Evolutionary conservation across 2,888 invertebrate genomes (phyloP).

Genomic region (Agrotis ipsilon): DNA sequence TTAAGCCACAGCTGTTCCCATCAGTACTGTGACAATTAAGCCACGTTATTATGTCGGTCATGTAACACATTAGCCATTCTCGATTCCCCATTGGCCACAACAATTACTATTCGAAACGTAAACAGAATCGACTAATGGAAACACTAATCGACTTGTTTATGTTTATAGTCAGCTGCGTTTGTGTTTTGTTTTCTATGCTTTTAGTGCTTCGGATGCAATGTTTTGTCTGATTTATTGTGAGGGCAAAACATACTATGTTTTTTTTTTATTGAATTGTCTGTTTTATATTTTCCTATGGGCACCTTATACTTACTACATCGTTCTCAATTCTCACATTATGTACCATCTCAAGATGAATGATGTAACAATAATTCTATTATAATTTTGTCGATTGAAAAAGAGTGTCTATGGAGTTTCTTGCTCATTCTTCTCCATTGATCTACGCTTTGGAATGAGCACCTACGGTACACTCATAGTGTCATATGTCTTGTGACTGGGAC

Average conservation of each 20-base stretch:
- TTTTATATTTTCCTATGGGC: too few species aligned
- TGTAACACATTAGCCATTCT: constrained; percentile 59
- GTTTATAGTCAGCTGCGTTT: constrained; percentile 41
- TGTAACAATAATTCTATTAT: too few species aligned
- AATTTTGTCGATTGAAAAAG: too few species aligned
- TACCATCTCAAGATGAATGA: too few species aligned
- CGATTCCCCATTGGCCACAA: constrained; percentile 48
- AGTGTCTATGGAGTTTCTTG: too few species aligned
- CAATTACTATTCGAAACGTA: constrained; percentile 54
- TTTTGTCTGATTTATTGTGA: background rate
- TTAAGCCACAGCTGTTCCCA: constrained; percentile 21
- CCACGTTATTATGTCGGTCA: constrained; percentile 56
- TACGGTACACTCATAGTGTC: too few species aligned
- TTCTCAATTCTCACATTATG: too few species aligned
- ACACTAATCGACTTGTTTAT: constrained; percentile 53
- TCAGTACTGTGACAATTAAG: constrained; percentile 52
- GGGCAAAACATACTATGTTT: background rate
- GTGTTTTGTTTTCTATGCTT: constrained; percentile 26
- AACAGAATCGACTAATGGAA: constrained; percentile 60
- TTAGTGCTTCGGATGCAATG: background rate
- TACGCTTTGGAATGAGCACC: too few species aligned
- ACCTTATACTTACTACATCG: too few species aligned
- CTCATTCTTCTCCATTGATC: too few species aligned
- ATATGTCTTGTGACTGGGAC: too few species aligned
- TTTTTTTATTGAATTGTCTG: too few species aligned